Conservation (phyloP, 2,888 invertebrate genomes). For the Germaria angustata region DNA sequence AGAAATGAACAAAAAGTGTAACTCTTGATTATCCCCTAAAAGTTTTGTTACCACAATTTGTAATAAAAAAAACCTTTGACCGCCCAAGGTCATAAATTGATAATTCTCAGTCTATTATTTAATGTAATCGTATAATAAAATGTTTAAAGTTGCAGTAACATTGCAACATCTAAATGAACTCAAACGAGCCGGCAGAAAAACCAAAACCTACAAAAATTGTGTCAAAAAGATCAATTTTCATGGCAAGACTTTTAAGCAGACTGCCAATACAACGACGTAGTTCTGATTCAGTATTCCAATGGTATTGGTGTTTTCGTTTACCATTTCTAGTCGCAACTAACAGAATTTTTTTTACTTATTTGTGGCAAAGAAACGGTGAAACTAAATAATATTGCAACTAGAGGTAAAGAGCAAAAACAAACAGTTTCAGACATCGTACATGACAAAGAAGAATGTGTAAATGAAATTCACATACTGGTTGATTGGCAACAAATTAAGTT, state of each 20-base stretch:
- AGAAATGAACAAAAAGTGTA: too few relatives aligned
- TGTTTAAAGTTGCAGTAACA: not conserved
- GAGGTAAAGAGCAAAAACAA: not conserved
- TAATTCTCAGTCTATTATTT: slow-evolving; percentile 43
- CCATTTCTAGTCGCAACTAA: not conserved
- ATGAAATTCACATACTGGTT: not conserved
- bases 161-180: slow-evolving; percentile 39
- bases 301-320: not conserved
- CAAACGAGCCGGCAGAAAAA: not conserved
- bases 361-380: slow-evolving; percentile 15
- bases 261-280: slow-evolving; percentile 23
- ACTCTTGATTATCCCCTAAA: not conserved
- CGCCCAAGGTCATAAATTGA: slow-evolving; percentile 45
- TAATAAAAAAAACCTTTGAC: slow-evolving; percentile 30
- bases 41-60: not conserved
- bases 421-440: not conserved
- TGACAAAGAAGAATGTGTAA: not conserved
- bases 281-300: slow-evolving; percentile 10
- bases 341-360: slow-evolving; percentile 8
- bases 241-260: slow-evolving; percentile 25
- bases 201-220: slow-evolving; percentile 31
- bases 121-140: not conserved
- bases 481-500: not conserved
- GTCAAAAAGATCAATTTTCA: slow-evolving; percentile 66
- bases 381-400: not conserved